Evolutionary conservation across 2,113 vertebrate species (phyloP).

Genomic region (Mobula birostris): DNA sequence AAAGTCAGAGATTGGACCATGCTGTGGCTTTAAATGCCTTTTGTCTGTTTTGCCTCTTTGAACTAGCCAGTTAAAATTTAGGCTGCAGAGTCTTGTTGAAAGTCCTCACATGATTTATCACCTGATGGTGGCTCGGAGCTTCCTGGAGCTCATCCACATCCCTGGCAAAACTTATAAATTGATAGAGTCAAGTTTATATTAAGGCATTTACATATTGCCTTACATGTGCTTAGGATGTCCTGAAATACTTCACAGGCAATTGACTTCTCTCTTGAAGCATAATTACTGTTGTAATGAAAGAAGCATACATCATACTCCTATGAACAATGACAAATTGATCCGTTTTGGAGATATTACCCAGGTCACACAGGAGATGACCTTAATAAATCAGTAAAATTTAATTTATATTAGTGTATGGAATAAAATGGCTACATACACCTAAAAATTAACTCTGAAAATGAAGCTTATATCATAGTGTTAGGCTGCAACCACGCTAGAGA

Average conservation of each 20-base stretch:
- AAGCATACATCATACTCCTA: not conserved
- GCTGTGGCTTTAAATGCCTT: not conserved
- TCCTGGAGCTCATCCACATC: not conserved
- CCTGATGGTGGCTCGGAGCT: not conserved
- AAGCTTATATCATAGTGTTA: too few species aligned
- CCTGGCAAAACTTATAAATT: not conserved
- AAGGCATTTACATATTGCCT: not conserved
- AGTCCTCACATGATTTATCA: not conserved
- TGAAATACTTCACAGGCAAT: not conserved
- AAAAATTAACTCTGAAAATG: not conserved
- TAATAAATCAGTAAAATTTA: not conserved
- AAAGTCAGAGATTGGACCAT: too few species aligned
- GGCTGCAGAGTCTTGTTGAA: not conserved
- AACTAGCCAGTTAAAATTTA: not conserved
- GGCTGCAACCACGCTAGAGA: too few species aligned
- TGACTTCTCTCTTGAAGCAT: not conserved
- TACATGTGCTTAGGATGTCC: not conserved
- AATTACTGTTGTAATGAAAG: not conserved
- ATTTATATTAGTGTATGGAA: not conserved
- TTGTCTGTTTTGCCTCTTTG: not conserved
- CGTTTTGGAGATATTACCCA: not conserved
- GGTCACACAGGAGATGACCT: not conserved
- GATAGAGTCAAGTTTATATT: not conserved
- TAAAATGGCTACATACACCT: not conserved
- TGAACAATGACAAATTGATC: not conserved